These are phyloP conservation scores for Dasyornis broadbenti DNA, from an alignment of 2,113 vertebrate species.

Conservation along the genomic window DNA sequence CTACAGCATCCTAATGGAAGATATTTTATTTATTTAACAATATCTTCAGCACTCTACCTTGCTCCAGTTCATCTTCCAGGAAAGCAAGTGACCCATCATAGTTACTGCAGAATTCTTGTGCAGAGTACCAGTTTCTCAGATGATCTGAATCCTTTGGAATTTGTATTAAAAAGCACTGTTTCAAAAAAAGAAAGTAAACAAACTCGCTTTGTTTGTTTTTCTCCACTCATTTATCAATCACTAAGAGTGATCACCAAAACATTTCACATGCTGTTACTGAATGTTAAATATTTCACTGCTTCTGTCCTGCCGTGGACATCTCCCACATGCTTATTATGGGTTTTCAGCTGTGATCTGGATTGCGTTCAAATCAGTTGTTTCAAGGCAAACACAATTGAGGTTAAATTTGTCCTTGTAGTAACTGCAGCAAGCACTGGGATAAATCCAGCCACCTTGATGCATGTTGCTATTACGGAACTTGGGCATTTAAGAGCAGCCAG, in stretches of 20 bases:
- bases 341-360: background rate
- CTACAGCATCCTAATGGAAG: background rate
- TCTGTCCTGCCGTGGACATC: background rate
- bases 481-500: background rate
- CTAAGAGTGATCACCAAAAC: background rate
- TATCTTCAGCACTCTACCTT: constrained; percentile 76
- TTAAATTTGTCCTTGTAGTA: background rate
- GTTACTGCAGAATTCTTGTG: constrained; percentile 79
- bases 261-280: background rate
- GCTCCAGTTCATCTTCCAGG: constrained; percentile 85
- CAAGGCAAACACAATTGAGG: background rate
- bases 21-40: background rate
- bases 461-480: background rate
- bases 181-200: background rate
- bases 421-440: background rate
- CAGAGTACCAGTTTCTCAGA: constrained; percentile 81
- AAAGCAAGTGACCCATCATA: constrained; percentile 79
- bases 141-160: constrained; percentile 71
- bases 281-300: background rate
- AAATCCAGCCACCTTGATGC: background rate
- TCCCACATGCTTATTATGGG: background rate
- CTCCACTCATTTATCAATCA: background rate
- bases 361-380: background rate
- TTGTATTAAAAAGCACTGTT: constrained; percentile 86
- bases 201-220: background rate